Evolutionary conservation across 2,888 invertebrate genomes (phyloP).

Genomic region (Palloptera scutellata): DNA sequence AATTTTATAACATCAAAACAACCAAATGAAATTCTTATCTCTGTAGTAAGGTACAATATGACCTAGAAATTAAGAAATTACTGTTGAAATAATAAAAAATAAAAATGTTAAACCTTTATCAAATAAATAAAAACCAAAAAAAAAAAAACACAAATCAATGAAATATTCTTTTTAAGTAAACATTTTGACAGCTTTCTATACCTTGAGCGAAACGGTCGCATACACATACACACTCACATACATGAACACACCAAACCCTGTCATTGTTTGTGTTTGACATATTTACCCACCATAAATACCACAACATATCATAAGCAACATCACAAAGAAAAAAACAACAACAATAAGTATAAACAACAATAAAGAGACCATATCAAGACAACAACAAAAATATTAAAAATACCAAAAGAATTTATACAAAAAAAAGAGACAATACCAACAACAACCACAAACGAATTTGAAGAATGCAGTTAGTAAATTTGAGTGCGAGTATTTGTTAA

Average conservation of each 20-base stretch:
- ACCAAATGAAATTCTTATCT: constrained; percentile 26
- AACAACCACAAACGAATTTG: constrained; percentile 28
- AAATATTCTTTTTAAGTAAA: constrained; percentile 36
- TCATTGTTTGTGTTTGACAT: constrained; percentile 8
- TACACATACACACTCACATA: not conserved
- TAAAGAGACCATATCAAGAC: not conserved
- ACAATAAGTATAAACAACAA: not conserved
- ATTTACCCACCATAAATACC: not conserved
- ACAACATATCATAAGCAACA: not conserved
- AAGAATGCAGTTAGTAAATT: constrained; percentile 36
- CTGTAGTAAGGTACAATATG: not conserved
- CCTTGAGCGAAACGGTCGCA: not conserved
- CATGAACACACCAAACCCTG: not conserved
- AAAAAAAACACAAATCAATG: constrained; percentile 1
- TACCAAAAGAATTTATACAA: constrained; percentile 22
- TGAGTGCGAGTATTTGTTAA: not conserved
- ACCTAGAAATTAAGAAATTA: not conserved
- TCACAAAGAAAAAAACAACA: not conserved
- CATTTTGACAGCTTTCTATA: constrained; percentile 52
- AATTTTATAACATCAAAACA: constrained; percentile 8
- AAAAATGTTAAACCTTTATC: too few relatives aligned
- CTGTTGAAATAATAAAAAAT: constrained; percentile 12
- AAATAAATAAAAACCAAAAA: too few relatives aligned
- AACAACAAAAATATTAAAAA: not conserved
- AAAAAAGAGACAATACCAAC: constrained; percentile 13